These are phyloP conservation scores for Cordilura impudica DNA, from an alignment of 2,888 invertebrate genomes.

Conservation along the genomic window DNA sequence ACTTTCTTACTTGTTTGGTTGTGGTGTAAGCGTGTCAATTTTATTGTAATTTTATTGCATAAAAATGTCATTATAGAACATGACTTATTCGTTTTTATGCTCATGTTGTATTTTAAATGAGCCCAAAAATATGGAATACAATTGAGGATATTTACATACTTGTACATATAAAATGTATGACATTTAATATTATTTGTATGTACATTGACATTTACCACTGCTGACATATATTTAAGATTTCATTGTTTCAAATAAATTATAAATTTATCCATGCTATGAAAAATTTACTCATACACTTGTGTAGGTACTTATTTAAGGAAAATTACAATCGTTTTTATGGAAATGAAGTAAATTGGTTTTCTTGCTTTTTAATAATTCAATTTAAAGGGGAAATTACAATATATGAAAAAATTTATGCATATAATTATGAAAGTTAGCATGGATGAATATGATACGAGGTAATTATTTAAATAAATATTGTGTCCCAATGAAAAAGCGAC, in stretches of 20 bases:
- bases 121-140: constrained; percentile 10
- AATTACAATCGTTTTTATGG: too few relatives aligned
- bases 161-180: constrained; percentile 34
- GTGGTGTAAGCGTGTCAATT: constrained; percentile 44
- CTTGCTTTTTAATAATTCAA: too few relatives aligned
- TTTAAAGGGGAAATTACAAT: too few relatives aligned
- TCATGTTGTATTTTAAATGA: constrained; percentile 18
- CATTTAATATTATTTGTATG: not conserved
- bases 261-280: too few relatives aligned
- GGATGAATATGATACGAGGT: too few relatives aligned
- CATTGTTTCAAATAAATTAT: constrained; percentile 54
- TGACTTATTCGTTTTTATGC: constrained; percentile 40
- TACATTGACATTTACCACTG: constrained; percentile 53
- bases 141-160: constrained; percentile 13
- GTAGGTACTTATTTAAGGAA: too few relatives aligned
- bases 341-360: too few relatives aligned
- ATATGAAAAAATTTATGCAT: too few relatives aligned
- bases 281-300: not conserved
- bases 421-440: too few relatives aligned
- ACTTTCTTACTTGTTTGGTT: too few relatives aligned
- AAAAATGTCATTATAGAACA: constrained; percentile 44
- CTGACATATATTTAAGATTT: constrained; percentile 54
- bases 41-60: constrained; percentile 56
- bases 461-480: too few relatives aligned
- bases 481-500: too few relatives aligned